Base-by-base conservation (phyloP, 1,140 invertebrate species). In the Harlomillsia oculata region DNA sequence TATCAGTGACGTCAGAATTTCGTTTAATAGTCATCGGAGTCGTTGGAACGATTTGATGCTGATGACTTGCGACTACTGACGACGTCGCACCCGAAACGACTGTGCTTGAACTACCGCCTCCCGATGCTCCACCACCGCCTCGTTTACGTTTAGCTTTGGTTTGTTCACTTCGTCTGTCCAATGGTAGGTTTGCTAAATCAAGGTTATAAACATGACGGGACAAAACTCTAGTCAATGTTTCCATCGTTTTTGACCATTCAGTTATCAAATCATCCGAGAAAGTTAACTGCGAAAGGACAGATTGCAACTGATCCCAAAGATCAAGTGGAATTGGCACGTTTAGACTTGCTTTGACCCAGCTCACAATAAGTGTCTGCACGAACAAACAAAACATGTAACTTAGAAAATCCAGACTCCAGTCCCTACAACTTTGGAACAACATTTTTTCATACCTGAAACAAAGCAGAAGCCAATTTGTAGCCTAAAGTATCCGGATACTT, bases 211-310 rank as follows among this genome's bases (percentile, higher is more conserved):
- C 90, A 68, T 95, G 89, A 28, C 87, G 79, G 0, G 91, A 91
- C 30, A 97, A 74, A 21, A 97, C 90, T 63, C 90, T 77, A 0
- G 92, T 97, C 59, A 97, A 71, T 0, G 91, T 96, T 68, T 96
- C 91, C 79, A 97, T 83, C 18, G 93, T 97, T 87, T 96, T 97
- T 83, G 88, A 87, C 93, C 93, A 97, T 71, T 98, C 92, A 59
- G 83, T 85, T 60, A 98, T 89, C 1, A 98, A 76, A 70, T 97
- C 92, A 69, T 96, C 89, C 84, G 92, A 97, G 60, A 86, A 84
- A 1, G 91, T 96, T 1, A 97, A 75, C 9, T 86, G 84, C 1
- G 87, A 86, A 2, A 97, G 74, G 23, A 95, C 84, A 57, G 81
- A 78, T 61, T 96, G 79, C 72, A 97, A 94, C 68, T 89, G 85